These are phyloP conservation scores for Labroides dimidiatus DNA, from an alignment of 2,797 vertebrate species.

Conservation along the genomic window DNA sequence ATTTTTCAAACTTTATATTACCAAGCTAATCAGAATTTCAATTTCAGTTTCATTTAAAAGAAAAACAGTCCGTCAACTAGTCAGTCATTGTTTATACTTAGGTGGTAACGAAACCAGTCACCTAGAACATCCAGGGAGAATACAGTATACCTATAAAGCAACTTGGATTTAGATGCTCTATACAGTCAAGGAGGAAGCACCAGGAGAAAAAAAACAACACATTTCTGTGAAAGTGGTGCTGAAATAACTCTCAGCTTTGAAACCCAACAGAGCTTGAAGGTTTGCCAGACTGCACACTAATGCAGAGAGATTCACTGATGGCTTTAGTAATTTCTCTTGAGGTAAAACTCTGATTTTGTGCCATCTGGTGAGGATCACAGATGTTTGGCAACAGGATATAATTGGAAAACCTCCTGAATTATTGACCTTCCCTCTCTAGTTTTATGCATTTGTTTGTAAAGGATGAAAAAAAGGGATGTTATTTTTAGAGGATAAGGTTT, in stretches of 20 bases:
- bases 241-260: slow-evolving; percentile 8
- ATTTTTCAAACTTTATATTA: no score
- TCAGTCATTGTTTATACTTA: neutral
- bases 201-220: neutral
- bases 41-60: no score
- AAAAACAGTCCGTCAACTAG: no score
- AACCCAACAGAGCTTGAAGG: slow-evolving; percentile 24
- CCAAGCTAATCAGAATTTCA: no score
- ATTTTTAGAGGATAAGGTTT: neutral
- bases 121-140: neutral
- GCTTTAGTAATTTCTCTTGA: slow-evolving; percentile 47
- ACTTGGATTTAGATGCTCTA: neutral
- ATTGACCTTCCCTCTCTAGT: slow-evolving; percentile 27
- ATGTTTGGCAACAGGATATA: slow-evolving; percentile 28
- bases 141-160: neutral
- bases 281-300: slow-evolving; percentile 24
- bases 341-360: slow-evolving; percentile 42
- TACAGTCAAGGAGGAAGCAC: neutral
- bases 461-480: slow-evolving; percentile 12
- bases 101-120: neutral
- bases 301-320: slow-evolving; percentile 25
- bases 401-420: slow-evolving; percentile 33
- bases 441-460: slow-evolving; percentile 26
- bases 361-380: slow-evolving; percentile 49
- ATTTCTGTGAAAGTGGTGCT: neutral